A percentile compares a stretch with the other conserved stretches of the same genome.
These are phyloP conservation scores for Melanostigma gelatinosum DNA, from an alignment of 2,113 vertebrate genomes.

Conservation along the genomic window DNA sequence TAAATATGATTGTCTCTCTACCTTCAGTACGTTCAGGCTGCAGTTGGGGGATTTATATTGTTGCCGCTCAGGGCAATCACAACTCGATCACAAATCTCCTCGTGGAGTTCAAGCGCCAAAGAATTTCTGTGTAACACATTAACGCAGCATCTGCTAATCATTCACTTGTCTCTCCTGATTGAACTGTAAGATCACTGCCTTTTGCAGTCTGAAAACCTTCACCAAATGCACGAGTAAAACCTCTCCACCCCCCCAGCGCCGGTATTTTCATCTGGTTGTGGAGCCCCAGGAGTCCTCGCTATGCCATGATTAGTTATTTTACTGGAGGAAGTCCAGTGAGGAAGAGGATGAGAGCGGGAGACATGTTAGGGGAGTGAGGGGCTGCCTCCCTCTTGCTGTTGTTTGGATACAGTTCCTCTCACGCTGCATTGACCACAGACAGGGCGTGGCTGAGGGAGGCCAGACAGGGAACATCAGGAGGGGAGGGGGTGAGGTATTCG, in stretches of 20 bases:
- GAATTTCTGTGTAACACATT: too few species aligned
- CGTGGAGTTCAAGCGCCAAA: too few species aligned
- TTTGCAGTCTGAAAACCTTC: slow-evolving; percentile 6
- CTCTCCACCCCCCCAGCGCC: not conserved
- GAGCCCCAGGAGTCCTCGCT: slow-evolving; percentile 21
- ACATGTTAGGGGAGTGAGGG: slow-evolving; percentile 37
- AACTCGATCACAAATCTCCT: too few species aligned
- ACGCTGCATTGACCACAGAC: slow-evolving; percentile 78
- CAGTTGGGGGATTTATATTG: too few species aligned
- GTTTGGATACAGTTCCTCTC: slow-evolving; percentile 80
- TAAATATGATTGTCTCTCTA: too few species aligned
- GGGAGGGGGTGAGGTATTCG: slow-evolving; percentile 28
- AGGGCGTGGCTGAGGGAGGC: slow-evolving; percentile 73
- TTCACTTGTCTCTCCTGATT: too few species aligned
- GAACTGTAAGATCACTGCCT: not conserved
- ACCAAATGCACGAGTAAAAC: slow-evolving; percentile 14
- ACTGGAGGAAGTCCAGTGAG: slow-evolving; percentile 60
- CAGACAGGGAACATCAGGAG: slow-evolving; percentile 46
- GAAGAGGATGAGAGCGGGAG: slow-evolving; percentile 54
- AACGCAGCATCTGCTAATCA: too few species aligned
- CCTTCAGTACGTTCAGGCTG: too few species aligned
- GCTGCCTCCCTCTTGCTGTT: slow-evolving; percentile 69
- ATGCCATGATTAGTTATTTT: slow-evolving; percentile 47
- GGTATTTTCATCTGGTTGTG: slow-evolving; percentile 22
- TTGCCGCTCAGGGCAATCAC: too few species aligned